These are phyloP conservation scores for Micrastur ruficollis DNA, from an alignment of 2,797 vertebrate genomes.

Conservation along the genomic window DNA sequence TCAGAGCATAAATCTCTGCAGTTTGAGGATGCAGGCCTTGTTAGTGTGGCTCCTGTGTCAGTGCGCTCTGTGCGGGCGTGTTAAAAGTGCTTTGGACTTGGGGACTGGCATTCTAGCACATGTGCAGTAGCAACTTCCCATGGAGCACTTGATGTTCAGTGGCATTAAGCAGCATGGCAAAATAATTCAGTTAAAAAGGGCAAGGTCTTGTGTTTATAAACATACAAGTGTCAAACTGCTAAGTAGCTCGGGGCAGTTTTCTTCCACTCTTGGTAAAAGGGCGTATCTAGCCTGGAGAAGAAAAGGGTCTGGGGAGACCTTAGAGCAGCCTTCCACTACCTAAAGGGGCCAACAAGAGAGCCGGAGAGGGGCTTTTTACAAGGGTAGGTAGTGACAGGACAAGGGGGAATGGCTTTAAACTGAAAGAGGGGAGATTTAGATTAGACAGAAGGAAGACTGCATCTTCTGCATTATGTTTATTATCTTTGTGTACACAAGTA, in stretches of 20 bases:
- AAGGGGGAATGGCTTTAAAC: too few relatives aligned
- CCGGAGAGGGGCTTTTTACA: too few relatives aligned
- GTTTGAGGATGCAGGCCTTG: not conserved
- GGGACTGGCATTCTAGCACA: not conserved
- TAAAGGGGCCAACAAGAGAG: too few relatives aligned
- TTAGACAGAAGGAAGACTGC: too few relatives aligned
- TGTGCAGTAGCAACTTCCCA: not conserved
- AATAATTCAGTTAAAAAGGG: slow-evolving; percentile 34
- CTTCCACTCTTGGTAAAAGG: not conserved
- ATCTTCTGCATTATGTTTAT: not conserved
- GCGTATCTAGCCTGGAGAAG: not conserved
- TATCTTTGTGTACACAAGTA: not conserved
- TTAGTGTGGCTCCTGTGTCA: not conserved
- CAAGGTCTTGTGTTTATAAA: slow-evolving; percentile 18
- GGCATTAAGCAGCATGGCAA: slow-evolving; percentile 32
- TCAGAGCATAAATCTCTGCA: not conserved
- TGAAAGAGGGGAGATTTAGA: too few relatives aligned
- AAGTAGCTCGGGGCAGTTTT: not conserved
- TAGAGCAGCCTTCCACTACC: too few relatives aligned
- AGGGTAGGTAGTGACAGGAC: too few relatives aligned
- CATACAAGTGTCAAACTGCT: not conserved
- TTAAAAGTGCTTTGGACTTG: not conserved
- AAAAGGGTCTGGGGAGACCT: too few relatives aligned
- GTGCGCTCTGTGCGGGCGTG: not conserved
- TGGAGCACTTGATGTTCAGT: not conserved